Base-by-base conservation (phyloP, 2,113 vertebrate species). In the Sceloporus undulatus region DNA sequence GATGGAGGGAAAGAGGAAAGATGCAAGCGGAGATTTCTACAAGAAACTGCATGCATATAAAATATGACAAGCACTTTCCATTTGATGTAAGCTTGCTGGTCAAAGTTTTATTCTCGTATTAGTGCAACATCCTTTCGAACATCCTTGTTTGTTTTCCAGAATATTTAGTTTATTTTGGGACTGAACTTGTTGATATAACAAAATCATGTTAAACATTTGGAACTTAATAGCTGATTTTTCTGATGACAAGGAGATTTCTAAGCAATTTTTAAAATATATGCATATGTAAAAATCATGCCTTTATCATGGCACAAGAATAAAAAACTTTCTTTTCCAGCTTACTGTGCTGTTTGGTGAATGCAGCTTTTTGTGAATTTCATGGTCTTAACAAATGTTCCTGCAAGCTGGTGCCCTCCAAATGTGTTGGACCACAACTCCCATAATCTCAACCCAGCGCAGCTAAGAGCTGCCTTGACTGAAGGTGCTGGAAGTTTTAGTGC, bases 221-320 rank as follows among this genome's bases (percentile, higher is more conserved):
- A 23, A 66, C 59, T 52, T 11, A 34, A 52, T 52, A 21, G 23
- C 42, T 76, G 29, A 40, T 75, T 79, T 70, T 29, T 29, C 70
- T 38, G 48, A 73, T 23, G 21, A 1, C 21, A 34, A 23, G 62
- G 25, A 42, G 4, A 79, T 68, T 68, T 78, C 75, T 79, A 23
- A 70, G 48, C 18, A 86, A 75, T 18, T 89, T 85, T 85, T 90
- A 73, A 34, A 84, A 29, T 90, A 18, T 88, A 91, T 84, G 59
- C 18, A 18, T 62, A 16, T 62, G 11, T 87, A 87, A 90, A 85
- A 10, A 0, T 42, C 21, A 52, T 8, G 18, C 4, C 68, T 79
- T 52, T 70, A 3, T 78, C 77, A 13, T 71, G 66, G 34, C 29
- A 85, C 40, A 68, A 40, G 14, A 91, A 85, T 84, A 80, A 89